Evolutionary conservation across 2,888 invertebrate species (phyloP).

Genomic region (Polydrusus cervinus): DNA sequence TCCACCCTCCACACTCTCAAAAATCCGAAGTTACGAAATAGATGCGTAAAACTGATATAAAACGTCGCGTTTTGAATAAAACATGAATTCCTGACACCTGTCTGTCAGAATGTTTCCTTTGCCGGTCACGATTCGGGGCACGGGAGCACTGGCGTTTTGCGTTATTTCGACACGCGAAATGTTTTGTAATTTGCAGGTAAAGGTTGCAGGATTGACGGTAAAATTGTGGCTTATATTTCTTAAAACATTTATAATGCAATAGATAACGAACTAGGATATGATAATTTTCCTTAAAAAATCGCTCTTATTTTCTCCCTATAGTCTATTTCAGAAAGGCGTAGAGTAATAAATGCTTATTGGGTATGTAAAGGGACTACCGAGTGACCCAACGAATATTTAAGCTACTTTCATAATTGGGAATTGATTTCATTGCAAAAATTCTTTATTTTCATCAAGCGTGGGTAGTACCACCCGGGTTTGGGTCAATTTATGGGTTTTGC

Average conservation of each 20-base stretch:
- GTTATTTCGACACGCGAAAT: constrained; percentile 42
- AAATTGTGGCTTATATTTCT: constrained; percentile 9
- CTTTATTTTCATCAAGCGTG: too few species aligned
- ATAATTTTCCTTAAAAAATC: too few species aligned
- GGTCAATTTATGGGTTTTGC: too few species aligned
- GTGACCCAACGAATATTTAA: too few species aligned
- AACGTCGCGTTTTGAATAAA: constrained; percentile 60
- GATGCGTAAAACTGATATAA: constrained; percentile 58
- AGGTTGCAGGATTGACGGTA: constrained; percentile 34
- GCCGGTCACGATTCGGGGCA: constrained; percentile 38
- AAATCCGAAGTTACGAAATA: constrained; percentile 53
- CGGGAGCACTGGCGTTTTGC: constrained; percentile 38
- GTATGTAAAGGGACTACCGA: too few species aligned
- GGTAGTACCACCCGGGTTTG: too few species aligned
- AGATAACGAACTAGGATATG: too few species aligned
- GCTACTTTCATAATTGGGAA: too few species aligned
- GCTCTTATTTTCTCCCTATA: too few species aligned
- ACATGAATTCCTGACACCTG: constrained; percentile 61
- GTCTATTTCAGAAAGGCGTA: too few species aligned
- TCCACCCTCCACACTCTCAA: constrained; percentile 17
- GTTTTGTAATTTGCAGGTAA: constrained; percentile 34
- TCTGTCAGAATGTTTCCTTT: constrained; percentile 53
- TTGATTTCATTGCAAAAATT: too few species aligned
- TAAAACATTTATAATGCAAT: not conserved
- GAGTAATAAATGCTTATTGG: too few species aligned